Conservation (phyloP, 2,113 vertebrate species). For the Oriolus oriolus region DNA sequence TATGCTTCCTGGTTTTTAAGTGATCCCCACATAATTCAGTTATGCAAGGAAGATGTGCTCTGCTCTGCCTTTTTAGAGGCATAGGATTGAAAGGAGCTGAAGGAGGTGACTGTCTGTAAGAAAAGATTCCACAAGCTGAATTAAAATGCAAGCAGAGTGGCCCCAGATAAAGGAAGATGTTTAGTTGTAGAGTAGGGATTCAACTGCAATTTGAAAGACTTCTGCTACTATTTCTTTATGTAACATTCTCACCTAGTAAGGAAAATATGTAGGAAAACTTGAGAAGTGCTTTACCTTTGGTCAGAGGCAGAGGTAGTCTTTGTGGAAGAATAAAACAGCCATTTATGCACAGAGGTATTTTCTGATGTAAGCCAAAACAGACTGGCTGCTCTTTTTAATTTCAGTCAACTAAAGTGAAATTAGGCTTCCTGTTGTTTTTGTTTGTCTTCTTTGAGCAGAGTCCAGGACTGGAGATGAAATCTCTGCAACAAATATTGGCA, state of each 20-base stretch:
- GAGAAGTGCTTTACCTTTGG: not conserved
- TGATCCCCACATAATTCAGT: not conserved
- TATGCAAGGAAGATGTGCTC: not conserved
- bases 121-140: not conserved
- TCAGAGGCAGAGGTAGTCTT: not conserved
- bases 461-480: not conserved
- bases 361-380: not conserved
- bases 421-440: not conserved
- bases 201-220: not conserved
- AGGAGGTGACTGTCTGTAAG: not conserved
- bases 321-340: not conserved
- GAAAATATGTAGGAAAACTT: not conserved
- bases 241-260: not conserved
- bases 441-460: not conserved
- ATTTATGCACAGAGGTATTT: not conserved
- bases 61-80: not conserved
- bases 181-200: not conserved
- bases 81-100: not conserved
- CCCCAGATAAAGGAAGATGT: not conserved
- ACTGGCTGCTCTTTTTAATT: not conserved
- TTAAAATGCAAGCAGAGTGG: not conserved
- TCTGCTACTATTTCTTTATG: not conserved
- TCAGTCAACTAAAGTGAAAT: not conserved
- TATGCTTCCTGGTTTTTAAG: not conserved
- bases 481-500: not conserved